phyloP scores from a whole-genome alignment of 2,888 invertebrate genomes.

The Troilus luridus region DNA sequence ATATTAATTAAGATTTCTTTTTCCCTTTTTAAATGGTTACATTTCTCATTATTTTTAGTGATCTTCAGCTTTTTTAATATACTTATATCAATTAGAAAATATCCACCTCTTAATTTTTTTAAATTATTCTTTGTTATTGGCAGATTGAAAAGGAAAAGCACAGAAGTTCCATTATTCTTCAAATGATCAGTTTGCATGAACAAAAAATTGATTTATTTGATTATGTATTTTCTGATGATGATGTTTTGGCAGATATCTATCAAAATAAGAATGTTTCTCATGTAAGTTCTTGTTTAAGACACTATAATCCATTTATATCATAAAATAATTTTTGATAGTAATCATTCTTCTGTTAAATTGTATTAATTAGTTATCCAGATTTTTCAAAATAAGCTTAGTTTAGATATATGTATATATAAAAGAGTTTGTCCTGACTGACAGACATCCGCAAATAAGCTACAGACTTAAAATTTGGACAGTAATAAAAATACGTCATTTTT shows the following conservation, averaged over 20 bases:
- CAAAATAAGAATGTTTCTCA: slow-evolving; percentile 46
- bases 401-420: not conserved
- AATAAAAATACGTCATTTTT: no score
- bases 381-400: not conserved
- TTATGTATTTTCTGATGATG: slow-evolving; percentile 18
- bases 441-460: no score
- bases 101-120: not conserved
- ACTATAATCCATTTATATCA: not conserved
- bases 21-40: not conserved
- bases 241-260: not conserved
- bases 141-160: slow-evolving; percentile 29
- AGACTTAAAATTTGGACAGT: no score
- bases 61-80: not conserved
- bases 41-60: not conserved
- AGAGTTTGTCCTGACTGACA: no score
- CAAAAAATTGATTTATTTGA: slow-evolving; percentile 47
- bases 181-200: slow-evolving; percentile 48
- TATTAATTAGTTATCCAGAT: not conserved
- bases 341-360: not conserved
- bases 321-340: not conserved
- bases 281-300: not conserved
- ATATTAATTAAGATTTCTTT: no score
- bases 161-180: slow-evolving; percentile 41
- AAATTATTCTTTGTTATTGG: not conserved
- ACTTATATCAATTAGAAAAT: not conserved